phyloP scores from a whole-genome alignment of 1,140 invertebrate species.

The Galendromus occidentalis region DNA sequence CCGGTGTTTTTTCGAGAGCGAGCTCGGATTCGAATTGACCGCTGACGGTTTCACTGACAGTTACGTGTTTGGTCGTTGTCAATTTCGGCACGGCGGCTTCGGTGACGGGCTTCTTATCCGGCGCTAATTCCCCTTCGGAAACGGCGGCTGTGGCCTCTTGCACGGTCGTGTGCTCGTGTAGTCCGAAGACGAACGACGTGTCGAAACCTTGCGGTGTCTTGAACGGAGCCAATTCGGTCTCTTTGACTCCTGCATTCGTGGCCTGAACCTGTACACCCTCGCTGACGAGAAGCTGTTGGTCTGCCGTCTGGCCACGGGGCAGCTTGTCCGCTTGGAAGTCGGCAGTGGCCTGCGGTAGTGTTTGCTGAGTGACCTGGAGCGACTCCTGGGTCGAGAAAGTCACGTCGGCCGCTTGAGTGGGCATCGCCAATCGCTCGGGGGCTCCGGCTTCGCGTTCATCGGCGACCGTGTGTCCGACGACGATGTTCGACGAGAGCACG shows the following conservation, averaged over 20 bases:
- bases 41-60: slow-evolving; percentile 17
- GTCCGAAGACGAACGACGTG: slow-evolving; percentile 13
- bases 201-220: slow-evolving; percentile 13
- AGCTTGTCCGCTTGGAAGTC: background rate
- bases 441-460: slow-evolving; percentile 14
- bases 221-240: slow-evolving; percentile 11
- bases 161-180: slow-evolving; percentile 15
- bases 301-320: background rate
- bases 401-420: slow-evolving; percentile 14
- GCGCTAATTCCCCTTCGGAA: slow-evolving; percentile 15
- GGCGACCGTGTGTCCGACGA: slow-evolving; percentile 24
- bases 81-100: slow-evolving; percentile 12
- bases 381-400: slow-evolving; percentile 16
- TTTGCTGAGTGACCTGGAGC: slow-evolving; percentile 14
- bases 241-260: slow-evolving; percentile 14
- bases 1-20: slow-evolving; percentile 11
- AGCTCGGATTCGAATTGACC: slow-evolving; percentile 16
- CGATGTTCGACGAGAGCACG: slow-evolving; percentile 31
- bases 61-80: slow-evolving; percentile 16
- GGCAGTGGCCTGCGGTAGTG: background rate
- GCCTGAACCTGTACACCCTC: slow-evolving; percentile 14
- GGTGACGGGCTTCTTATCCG: slow-evolving; percentile 11
- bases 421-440: slow-evolving; percentile 26
- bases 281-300: background rate
- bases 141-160: slow-evolving; percentile 13